These are phyloP conservation scores for Okamejei kenojei DNA, from an alignment of 2,797 vertebrate genomes.

Conservation along the genomic window DNA sequence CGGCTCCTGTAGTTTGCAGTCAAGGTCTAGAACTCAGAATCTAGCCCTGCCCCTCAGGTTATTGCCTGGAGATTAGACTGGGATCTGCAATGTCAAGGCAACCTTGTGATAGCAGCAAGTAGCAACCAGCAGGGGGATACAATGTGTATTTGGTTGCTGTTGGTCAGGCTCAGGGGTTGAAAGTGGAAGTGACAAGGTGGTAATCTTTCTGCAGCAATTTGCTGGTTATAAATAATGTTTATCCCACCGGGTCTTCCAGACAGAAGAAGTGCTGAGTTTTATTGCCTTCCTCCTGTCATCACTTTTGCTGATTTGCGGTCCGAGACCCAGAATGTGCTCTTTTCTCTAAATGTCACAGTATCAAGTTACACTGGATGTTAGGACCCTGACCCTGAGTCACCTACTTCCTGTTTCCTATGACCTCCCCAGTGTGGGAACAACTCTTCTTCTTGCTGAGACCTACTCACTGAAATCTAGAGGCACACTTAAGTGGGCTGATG, in stretches of 20 bases:
- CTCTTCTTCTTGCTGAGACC: background rate
- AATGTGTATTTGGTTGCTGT: background rate
- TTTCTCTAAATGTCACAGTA: constrained; percentile 38
- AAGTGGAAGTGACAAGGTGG: constrained; percentile 24
- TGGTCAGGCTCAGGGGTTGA: background rate
- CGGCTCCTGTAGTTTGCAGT: background rate
- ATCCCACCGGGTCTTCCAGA: background rate
- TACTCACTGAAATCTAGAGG: background rate
- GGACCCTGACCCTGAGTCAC: constrained; percentile 48
- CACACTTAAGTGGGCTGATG: background rate
- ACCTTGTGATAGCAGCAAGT: background rate
- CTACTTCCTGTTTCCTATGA: constrained; percentile 49
- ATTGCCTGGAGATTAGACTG: background rate
- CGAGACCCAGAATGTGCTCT: constrained; percentile 47
- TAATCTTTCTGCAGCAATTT: constrained; percentile 23
- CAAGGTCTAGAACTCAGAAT: too few species aligned
- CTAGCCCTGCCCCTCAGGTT: background rate
- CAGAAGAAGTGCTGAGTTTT: constrained; percentile 51
- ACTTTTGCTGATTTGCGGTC: constrained; percentile 54
- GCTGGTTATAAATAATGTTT: constrained; percentile 33
- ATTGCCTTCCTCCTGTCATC: constrained; percentile 55
- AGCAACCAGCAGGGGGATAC: background rate
- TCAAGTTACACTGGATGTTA: constrained; percentile 47
- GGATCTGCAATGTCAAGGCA: background rate
- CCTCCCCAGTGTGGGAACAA: constrained; percentile 30